These are phyloP conservation scores for Ophioderma brevispina DNA, from an alignment of 35 echinoderm and acorn worm genomes.

Conservation along the genomic window DNA sequence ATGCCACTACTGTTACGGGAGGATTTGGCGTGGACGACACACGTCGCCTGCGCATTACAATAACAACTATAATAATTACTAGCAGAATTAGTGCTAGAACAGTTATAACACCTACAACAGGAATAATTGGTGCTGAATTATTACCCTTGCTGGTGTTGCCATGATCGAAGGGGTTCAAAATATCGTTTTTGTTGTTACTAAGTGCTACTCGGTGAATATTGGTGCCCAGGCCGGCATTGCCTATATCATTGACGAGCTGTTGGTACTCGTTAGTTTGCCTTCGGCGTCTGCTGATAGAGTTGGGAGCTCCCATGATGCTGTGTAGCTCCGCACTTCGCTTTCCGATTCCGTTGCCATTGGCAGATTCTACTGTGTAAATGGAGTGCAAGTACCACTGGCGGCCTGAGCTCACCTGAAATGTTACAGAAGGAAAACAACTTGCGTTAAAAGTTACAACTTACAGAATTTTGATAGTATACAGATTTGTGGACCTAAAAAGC, in stretches of 20 bases:
- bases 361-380: slow-evolving; percentile 84
- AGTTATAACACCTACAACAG: slow-evolving; percentile 35
- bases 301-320: slow-evolving; percentile 22
- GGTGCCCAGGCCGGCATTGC: background rate
- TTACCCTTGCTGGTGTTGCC: slow-evolving; percentile 14
- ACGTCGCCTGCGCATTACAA: slow-evolving; percentile 53
- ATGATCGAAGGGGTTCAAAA: slow-evolving; percentile 16
- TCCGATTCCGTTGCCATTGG: slow-evolving; percentile 72
- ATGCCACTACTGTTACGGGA: slow-evolving; percentile 27
- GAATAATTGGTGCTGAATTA: slow-evolving; percentile 4
- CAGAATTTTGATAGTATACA: too few species aligned
- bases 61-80: slow-evolving; percentile 58
- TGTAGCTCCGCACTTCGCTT: slow-evolving; percentile 73
- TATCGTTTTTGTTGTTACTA: background rate
- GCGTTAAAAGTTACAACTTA: too few species aligned
- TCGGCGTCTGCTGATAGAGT: slow-evolving; percentile 16
- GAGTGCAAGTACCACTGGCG: slow-evolving; percentile 92
- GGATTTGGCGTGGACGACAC: background rate
- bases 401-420: slow-evolving; percentile 76
- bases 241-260: slow-evolving; percentile 69
- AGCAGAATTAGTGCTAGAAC: slow-evolving; percentile 41
- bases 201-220: slow-evolving; percentile 7
- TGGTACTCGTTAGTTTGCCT: background rate
- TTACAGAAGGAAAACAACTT: background rate
- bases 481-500: too few species aligned